phyloP scores from a whole-genome alignment of 2,888 invertebrate species.

The Stratiomys singularior region DNA sequence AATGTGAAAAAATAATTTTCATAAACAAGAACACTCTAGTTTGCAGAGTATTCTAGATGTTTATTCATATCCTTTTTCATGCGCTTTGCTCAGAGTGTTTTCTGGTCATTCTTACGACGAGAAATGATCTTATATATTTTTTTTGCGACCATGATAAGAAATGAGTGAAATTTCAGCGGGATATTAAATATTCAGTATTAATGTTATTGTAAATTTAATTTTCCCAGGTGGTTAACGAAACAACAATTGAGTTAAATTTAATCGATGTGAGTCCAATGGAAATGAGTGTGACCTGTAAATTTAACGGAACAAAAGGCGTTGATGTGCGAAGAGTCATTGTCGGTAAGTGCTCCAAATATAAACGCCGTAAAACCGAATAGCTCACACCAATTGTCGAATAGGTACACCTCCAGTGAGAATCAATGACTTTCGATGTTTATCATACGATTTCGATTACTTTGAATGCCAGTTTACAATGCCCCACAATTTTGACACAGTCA shows the following conservation, averaged over 20 bases:
- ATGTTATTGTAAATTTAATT: neutral
- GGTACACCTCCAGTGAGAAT: slow-evolving; percentile 73
- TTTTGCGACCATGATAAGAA: too few relatives aligned
- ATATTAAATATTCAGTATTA: too few relatives aligned
- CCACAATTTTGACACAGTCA: slow-evolving; percentile 69
- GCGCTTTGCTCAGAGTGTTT: too few relatives aligned
- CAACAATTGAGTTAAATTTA: slow-evolving; percentile 50
- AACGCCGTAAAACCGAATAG: neutral
- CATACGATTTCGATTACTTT: slow-evolving; percentile 77
- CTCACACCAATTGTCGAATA: slow-evolving; percentile 51
- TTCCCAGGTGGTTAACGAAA: slow-evolving; percentile 48
- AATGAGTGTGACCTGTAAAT: slow-evolving; percentile 44
- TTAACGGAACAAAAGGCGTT: slow-evolving; percentile 43
- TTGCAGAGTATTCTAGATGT: too few relatives aligned
- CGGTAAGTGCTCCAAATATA: slow-evolving; percentile 43
- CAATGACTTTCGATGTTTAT: slow-evolving; percentile 77
- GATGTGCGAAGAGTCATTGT: slow-evolving; percentile 42
- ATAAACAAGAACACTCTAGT: too few relatives aligned
- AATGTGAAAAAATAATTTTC: too few relatives aligned
- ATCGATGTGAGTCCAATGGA: slow-evolving; percentile 48
- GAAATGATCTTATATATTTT: too few relatives aligned
- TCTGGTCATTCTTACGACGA: too few relatives aligned
- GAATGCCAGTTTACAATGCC: slow-evolving; percentile 79
- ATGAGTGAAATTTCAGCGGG: too few relatives aligned
- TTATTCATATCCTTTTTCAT: too few relatives aligned